A percentile compares a stretch with the other conserved stretches of the same genome.
These are phyloP conservation scores for Drosophila biarmipes DNA, from an alignment of 1,140 invertebrate species.

Conservation along the genomic window DNA sequence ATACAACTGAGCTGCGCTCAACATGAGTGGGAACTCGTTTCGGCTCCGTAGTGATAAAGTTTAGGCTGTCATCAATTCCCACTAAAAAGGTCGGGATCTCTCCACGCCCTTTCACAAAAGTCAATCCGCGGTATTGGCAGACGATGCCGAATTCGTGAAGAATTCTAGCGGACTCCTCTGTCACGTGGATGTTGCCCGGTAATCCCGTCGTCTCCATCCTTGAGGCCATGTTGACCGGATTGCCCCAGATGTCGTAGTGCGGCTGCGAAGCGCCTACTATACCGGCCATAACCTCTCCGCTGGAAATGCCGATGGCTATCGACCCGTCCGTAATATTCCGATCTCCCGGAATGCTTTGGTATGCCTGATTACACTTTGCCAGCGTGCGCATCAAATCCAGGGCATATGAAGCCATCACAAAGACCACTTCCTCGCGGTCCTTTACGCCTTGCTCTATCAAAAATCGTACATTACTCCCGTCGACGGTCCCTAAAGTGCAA, in stretches of 20 bases:
- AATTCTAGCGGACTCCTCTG: conserved; percentile 89
- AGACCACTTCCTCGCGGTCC: conserved; percentile 43
- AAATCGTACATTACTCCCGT: not conserved
- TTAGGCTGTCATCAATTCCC: conserved; percentile 3
- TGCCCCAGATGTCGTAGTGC: conserved; percentile 94
- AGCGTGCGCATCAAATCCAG: conserved; percentile 58
- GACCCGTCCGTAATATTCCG: conserved; percentile 1
- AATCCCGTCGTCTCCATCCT: conserved; percentile 94
- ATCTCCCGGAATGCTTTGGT: conserved; percentile 10
- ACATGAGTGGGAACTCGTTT: not conserved
- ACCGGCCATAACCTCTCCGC: conserved; percentile 94
- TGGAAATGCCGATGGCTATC: conserved; percentile 88
- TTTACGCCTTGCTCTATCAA: not conserved
- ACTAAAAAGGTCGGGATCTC: conserved; percentile 38
- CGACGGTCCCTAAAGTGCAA: not conserved
- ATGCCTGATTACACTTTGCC: conserved; percentile 29
- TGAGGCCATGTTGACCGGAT: conserved; percentile 97
- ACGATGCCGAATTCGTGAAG: conserved; percentile 84
- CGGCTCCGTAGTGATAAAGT: not conserved
- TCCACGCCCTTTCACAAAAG: conserved; percentile 34
- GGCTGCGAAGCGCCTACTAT: conserved; percentile 96
- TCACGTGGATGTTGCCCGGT: conserved; percentile 91
- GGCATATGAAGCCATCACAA: conserved; percentile 55
- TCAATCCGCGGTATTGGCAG: conserved; percentile 29
- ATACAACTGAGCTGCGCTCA: not conserved